Conservation (phyloP, 35 echinoderm and acorn worm species). For the Heliocidaris tuberculata region DNA sequence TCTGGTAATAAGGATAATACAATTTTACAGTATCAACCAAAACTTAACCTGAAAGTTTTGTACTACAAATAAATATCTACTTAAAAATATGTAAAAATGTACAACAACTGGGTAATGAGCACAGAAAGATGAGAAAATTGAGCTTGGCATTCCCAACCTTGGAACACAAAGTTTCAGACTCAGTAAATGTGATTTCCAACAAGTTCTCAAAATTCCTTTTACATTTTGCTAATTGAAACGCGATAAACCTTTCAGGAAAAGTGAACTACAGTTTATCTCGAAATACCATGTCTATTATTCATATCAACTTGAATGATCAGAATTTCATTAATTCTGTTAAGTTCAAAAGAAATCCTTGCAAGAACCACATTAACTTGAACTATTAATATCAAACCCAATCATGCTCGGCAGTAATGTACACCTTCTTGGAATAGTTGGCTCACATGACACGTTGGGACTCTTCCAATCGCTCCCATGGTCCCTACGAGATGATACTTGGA, state of each 20-base stretch:
- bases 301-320: neutral
- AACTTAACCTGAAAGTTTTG: too few species aligned
- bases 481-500: slow-evolving; percentile 29
- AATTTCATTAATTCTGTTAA: neutral
- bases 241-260: too few species aligned
- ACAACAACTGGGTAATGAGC: neutral
- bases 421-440: too few species aligned
- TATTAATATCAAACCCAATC: neutral
- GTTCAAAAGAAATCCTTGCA: neutral
- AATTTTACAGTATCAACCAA: too few species aligned
- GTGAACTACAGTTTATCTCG: too few species aligned
- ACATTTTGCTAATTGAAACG: too few species aligned
- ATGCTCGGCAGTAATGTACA: neutral
- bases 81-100: neutral
- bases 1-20: too few species aligned
- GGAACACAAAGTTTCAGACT: too few species aligned
- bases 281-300: neutral
- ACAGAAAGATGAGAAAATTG: neutral
- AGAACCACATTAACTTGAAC: neutral
- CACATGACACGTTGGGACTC: neutral
- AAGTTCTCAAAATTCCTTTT: too few species aligned
- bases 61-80: neutral
- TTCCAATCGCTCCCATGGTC: neutral
- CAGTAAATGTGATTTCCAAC: too few species aligned
- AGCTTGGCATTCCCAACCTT: too few species aligned